Base-by-base conservation (phyloP, 1,140 invertebrate species). In the Dryas iulia region DNA sequence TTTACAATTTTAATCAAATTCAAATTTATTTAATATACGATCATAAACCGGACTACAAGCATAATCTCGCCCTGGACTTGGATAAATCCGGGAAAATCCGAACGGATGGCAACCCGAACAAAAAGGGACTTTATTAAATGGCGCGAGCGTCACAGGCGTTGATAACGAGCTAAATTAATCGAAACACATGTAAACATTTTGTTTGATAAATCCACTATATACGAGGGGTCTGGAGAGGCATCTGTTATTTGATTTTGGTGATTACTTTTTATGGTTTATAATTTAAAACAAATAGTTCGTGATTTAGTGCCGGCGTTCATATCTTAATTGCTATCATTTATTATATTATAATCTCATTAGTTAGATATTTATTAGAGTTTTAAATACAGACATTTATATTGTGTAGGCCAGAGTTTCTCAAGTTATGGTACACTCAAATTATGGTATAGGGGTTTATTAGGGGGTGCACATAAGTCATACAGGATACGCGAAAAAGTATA, bases 111-210 rank as follows among this genome's bases (percentile, higher is more conserved):
- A n/a, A n/a, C n/a, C n/a, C n/a, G n/a, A n/a, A n/a, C n/a, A 81
- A 76, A 76, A 47, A 79, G 80, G 77, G 79, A 83, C 74, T 71
- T 82, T 71, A 83, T 80, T 78, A 81, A 82, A 84, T 65, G 77
- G 75, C 74, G 76, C 77, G 72, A 76, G 73, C 67, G 73, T 71
- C 73, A 78, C 71, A 79, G 73, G 73, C 77, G 72, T 77, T 79
- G 84, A 89, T 89, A 89, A 88, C 77, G 74, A 82, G 78, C 79
- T 83, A 76, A 88, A 88, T 90, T 87, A 89, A 89, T 86, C 74
- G 77, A 66, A 82, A 85, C 87, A 90, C 86, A 83, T 90, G 86
- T 87, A 86, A 87, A 87, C 84, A 84, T 76, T 84, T 83, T 84
- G 80, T 86, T 82, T 83, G 87, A 87, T 87, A 88, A 86, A 81